Base-by-base conservation (phyloP, 2,113 vertebrate species). In the Elephantulus edwardii region DNA sequence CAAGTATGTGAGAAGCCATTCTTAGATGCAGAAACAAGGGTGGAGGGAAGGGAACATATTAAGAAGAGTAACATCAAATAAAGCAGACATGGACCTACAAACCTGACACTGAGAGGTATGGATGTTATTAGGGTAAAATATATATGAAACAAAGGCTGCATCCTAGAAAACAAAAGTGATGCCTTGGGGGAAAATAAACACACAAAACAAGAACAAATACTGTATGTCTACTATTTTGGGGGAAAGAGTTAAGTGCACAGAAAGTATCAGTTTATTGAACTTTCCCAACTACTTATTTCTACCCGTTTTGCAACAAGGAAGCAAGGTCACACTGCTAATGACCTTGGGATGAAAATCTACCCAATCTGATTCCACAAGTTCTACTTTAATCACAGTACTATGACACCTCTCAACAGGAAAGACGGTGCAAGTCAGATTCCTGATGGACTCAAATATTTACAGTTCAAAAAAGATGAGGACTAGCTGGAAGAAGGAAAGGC, bases 41-140 rank as follows among this genome's bases (percentile, higher is more conserved):
- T 5, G 3, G 5, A 58, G 64, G 19, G 16, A 35, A 7, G 20
- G 16, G 19, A 1, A 12, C 0, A 1, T 19, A 62, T 26, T n/a
- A 42, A 82, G 30, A 6, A 54, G 6, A 38, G 3, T 8, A 75
- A 28, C 71, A 50, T 19, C 14, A 40, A 68, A 38, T 72, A 30
- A 0, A 83, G 38, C 26, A 76, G 33, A 16, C 46, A 56, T 86
- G 10, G 38, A 33, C 68, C 42, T 50, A 33, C 13, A 66, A 46
- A 82, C n/a, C 17, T 17, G 9, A 75, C 56, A 26, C 44, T 24
- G 30, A 64, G 14, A 80, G 2, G 52, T 16, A 66, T 26, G 56
- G 72, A 83, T 2, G 20, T 4, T 3, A 22, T 64, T 33, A 20
- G 38, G 72, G 7, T 30, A 52, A 8, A 33, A 33, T 33, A 76